Evolutionary conservation across 35 echinoderm and acorn worm genomes (phyloP).

Genomic region (Ophioderma brevispina): DNA sequence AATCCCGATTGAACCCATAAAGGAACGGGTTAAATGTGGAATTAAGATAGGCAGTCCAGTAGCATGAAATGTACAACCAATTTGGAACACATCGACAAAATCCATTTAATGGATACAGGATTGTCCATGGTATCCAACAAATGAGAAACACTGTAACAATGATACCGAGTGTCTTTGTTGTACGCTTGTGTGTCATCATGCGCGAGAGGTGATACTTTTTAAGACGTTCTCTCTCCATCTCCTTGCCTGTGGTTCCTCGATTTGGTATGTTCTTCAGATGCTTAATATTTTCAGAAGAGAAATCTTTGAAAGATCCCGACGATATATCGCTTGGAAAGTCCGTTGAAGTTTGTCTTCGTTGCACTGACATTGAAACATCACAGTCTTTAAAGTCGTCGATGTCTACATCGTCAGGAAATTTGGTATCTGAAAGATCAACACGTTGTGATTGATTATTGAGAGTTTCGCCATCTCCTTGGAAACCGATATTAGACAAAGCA

Average conservation of each 20-base stretch:
- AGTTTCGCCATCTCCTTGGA: background rate
- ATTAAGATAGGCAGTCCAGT: conserved; percentile 55
- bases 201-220: background rate
- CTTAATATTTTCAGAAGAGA: background rate
- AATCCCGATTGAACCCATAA: conserved; percentile 50
- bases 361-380: too few relatives aligned
- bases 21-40: conserved; percentile 53
- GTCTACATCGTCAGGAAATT: background rate
- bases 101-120: conserved; percentile 38
- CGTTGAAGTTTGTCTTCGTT: background rate
- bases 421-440: background rate
- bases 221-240: background rate
- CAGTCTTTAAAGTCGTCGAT: background rate
- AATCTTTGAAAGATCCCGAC: background rate
- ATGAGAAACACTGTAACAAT: conserved; percentile 24
- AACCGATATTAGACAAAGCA: background rate
- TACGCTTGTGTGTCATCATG: conserved; percentile 14
- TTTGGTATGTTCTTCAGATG: background rate
- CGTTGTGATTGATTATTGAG: background rate
- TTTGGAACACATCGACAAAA: conserved; percentile 45
- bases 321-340: background rate
- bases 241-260: background rate
- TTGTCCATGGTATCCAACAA: conserved; percentile 31
- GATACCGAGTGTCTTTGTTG: conserved; percentile 40
- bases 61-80: conserved; percentile 33